phyloP scores from a whole-genome alignment of 1,140 invertebrate species.

The Mactra quadrangularis region DNA sequence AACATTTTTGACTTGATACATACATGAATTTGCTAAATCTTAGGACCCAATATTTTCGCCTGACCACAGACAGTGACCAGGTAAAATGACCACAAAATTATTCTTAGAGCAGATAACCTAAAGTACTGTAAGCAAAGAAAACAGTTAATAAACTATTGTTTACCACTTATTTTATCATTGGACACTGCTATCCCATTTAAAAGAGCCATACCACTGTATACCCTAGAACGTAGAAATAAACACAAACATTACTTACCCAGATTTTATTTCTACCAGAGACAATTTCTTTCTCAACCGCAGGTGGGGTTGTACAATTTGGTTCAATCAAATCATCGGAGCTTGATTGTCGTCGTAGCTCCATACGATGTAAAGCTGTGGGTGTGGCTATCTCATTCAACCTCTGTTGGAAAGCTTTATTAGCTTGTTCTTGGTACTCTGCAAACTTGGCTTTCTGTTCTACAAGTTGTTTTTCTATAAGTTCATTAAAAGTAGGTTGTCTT shows the following conservation, averaged over 20 bases:
- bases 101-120: too few relatives aligned
- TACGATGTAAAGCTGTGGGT: constrained; percentile 75
- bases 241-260: constrained; percentile 79
- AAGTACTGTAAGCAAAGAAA: too few relatives aligned
- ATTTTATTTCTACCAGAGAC: constrained; percentile 73
- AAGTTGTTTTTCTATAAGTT: constrained; percentile 82
- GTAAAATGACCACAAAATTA: too few relatives aligned
- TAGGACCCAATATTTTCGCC: too few relatives aligned
- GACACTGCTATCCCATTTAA: too few relatives aligned
- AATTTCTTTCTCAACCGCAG: constrained; percentile 57
- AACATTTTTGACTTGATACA: too few relatives aligned
- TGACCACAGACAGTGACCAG: too few relatives aligned
- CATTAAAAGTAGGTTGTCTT: constrained; percentile 82
- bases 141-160: too few relatives aligned
- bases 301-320: background rate
- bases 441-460: constrained; percentile 78
- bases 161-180: too few relatives aligned
- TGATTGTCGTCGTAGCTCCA: constrained; percentile 76
- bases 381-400: constrained; percentile 79
- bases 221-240: too few relatives aligned
- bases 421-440: constrained; percentile 76
- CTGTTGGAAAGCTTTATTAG: constrained; percentile 74
- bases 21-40: too few relatives aligned
- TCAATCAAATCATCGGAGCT: constrained; percentile 66
- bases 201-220: too few relatives aligned